Percentiles rank a stretch among this genome's conserved stretches.
Evolutionary conservation across 2,888 invertebrate genomes (phyloP).

Genomic region (Drosophila incognita): DNA sequence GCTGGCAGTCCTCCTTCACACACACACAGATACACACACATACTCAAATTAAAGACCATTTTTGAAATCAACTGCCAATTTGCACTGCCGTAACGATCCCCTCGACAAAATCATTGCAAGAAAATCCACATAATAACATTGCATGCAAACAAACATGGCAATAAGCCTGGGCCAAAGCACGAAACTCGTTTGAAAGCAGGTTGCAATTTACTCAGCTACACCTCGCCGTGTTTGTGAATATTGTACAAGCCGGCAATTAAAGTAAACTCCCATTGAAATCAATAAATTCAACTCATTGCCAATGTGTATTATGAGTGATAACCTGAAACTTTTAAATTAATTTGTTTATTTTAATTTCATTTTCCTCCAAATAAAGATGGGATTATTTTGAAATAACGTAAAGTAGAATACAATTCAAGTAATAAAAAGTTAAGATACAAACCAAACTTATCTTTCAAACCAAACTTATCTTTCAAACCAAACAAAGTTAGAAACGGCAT

Average conservation of each 20-base stretch:
- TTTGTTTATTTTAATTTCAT: background rate
- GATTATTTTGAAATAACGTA: background rate
- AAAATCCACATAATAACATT: conserved; percentile 59
- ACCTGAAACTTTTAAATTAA: background rate
- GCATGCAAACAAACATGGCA: conserved; percentile 73
- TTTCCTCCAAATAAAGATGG: background rate
- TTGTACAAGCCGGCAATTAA: background rate
- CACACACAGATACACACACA: conserved; percentile 26
- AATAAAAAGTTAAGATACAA: background rate
- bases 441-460: background rate
- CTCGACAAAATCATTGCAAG: conserved; percentile 27
- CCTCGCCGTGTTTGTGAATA: background rate
- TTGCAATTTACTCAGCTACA: conserved; percentile 33
- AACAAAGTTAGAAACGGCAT: background rate
- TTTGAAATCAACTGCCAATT: conserved; percentile 77
- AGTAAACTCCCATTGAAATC: background rate
- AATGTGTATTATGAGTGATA: background rate
- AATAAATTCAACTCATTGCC: background rate
- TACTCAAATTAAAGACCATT: conserved; percentile 72
- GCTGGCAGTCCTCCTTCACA: conserved; percentile 13
- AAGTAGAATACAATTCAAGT: background rate
- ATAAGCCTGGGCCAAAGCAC: conserved; percentile 38
- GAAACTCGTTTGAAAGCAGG: conserved; percentile 61
- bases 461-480: background rate
- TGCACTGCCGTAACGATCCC: conserved; percentile 38